Base-by-base conservation (phyloP, 1,140 invertebrate species). In the Zaprionus nigranus region DNA sequence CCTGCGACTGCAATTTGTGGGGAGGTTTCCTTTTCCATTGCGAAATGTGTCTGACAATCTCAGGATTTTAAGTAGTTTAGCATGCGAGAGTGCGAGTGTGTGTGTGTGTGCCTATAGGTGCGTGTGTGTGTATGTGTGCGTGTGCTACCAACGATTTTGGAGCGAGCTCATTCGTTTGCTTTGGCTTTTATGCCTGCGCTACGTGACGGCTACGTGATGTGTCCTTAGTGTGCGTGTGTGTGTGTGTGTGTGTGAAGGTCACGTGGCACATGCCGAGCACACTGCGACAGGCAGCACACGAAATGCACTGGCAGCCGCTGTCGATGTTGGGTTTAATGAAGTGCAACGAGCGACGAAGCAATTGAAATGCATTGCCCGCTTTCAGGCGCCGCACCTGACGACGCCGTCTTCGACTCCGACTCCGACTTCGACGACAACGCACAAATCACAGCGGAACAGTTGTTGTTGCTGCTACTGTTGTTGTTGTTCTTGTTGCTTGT, bases 251-350 rank as follows among this genome's bases (percentile, higher is more conserved):
- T 75, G 82, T 75, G 82, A 82, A 82, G 82, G 82, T 86, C 82
- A 85, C 84, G 84, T 83, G 84, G 78, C 75, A 69, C 59, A 56
- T 59, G 17, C 53, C 62, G 38, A 62, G 9, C 30, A 34, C 30
- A 34, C 30, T 34, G 30, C 9, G 9, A 34, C 30, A 34, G 84
- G 78, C 75, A 73, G 30, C 30, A 34, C 59, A 51, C 53, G 43
- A 64, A 69, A 34, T 60, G 58, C 68, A 61, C 49, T 68, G 58
- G 58, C 57, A 62, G 72, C 49, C 69, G 38, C 15, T 78, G 60
- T 83, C 66, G 84, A 74, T 81, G 75, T 74, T 65, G 84, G 80
- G 81, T 78, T 88, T 88, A 87, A 87, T 87, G 84, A 87, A 88
- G 83, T 87, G 84, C 83, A 83, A 87, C 84, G 81, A 51, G 46